Percentiles rank a stretch among this genome's conserved stretches.
Evolutionary conservation across 2,888 invertebrate genomes (phyloP).

Genomic region (Pherbina coryleti): DNA sequence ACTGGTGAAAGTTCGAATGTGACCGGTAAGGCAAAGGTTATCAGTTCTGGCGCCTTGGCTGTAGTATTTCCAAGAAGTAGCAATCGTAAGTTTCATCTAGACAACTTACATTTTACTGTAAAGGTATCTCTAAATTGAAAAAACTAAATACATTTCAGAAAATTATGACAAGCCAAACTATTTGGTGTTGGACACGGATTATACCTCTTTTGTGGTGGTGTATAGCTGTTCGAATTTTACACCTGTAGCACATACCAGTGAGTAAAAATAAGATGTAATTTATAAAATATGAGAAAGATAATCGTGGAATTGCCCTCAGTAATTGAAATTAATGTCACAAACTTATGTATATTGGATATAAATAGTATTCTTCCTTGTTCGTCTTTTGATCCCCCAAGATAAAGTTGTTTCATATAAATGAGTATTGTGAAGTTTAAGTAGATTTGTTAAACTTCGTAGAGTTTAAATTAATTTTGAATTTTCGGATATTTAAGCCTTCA

Average conservation of each 20-base stretch:
- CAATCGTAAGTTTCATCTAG: slow-evolving; percentile 52
- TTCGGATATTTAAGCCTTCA: too few relatives aligned
- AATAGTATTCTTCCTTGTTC: too few relatives aligned
- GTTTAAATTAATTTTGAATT: too few relatives aligned
- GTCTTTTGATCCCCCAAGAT: too few relatives aligned
- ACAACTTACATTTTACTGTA: not conserved
- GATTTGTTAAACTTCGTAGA: too few relatives aligned
- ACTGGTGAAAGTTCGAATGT: slow-evolving; percentile 55
- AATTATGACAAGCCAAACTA: slow-evolving; percentile 65
- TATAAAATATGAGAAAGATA: too few relatives aligned
- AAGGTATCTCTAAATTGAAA: not conserved
- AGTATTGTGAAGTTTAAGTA: too few relatives aligned
- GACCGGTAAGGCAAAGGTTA: slow-evolving; percentile 58
- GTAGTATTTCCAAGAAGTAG: slow-evolving; percentile 55
- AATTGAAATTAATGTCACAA: too few relatives aligned
- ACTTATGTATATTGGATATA: too few relatives aligned
- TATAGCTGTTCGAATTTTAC: slow-evolving; percentile 73
- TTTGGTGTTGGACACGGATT: slow-evolving; percentile 76
- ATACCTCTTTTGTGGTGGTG: slow-evolving; percentile 74
- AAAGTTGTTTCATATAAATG: too few relatives aligned
- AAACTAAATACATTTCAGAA: slow-evolving; percentile 37
- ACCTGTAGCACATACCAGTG: slow-evolving; percentile 58
- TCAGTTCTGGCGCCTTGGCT: slow-evolving; percentile 59
- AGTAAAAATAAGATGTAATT: slow-evolving; percentile 48
- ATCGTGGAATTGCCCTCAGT: too few relatives aligned